Evolutionary conservation across 2,888 invertebrate genomes (phyloP).

Genomic region (Anorthoa munda): DNA sequence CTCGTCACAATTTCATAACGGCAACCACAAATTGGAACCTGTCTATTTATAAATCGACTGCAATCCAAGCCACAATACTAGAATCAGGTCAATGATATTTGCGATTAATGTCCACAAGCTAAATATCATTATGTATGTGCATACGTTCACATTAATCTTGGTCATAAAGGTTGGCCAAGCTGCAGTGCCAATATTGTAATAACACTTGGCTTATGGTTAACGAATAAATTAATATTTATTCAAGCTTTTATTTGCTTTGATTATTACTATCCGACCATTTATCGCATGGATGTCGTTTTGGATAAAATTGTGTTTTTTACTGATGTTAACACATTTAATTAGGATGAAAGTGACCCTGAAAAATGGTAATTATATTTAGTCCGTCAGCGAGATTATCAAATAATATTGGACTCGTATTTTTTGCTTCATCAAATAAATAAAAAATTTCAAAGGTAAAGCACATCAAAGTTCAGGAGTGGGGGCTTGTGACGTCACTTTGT

Average conservation of each 20-base stretch:
- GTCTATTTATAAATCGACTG: background rate
- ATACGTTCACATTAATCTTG: constrained; percentile 52
- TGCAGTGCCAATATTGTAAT: constrained; percentile 41
- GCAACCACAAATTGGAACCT: background rate
- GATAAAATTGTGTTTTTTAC: background rate
- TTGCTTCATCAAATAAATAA: no score
- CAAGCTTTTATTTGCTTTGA: constrained; percentile 13
- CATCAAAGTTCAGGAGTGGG: no score
- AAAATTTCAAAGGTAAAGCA: no score
- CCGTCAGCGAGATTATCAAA: no score
- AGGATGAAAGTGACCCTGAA: background rate
- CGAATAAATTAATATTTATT: constrained; percentile 44
- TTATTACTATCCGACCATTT: background rate
- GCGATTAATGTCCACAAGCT: constrained; percentile 24
- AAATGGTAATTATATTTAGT: no score
- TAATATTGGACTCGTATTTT: no score
- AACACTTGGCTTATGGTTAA: constrained; percentile 40
- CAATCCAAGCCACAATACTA: background rate
- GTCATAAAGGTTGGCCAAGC: constrained; percentile 26
- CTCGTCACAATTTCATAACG: background rate
- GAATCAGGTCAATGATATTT: constrained; percentile 42
- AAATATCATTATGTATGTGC: constrained; percentile 57
- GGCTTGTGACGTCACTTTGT: no score
- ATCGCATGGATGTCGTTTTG: background rate
- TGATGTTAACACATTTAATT: background rate